A percentile compares a stretch with the other conserved stretches of the same genome.
Evolutionary conservation across 2,888 invertebrate species (phyloP).

Genomic region (Athalia circularis): DNA sequence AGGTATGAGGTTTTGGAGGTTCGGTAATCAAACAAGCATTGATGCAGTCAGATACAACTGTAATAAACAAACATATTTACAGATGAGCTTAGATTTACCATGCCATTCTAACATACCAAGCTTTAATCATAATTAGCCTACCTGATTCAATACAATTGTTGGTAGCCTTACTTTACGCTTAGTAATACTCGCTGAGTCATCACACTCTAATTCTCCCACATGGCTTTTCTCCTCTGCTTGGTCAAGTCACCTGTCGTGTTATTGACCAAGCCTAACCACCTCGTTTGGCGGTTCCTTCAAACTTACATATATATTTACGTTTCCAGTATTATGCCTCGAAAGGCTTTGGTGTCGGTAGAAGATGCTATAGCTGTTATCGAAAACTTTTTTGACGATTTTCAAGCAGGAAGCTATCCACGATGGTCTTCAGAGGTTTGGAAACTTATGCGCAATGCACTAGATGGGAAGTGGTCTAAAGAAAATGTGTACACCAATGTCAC

Average conservation of each 20-base stretch:
- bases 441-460: not conserved
- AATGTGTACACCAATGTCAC: constrained; percentile 26
- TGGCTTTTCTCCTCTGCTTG: too few species aligned
- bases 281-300: too few species aligned
- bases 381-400: constrained; percentile 23
- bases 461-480: not conserved
- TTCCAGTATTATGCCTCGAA: constrained; percentile 22
- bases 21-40: too few species aligned
- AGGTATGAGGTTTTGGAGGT: not conserved
- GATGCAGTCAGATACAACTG: not conserved
- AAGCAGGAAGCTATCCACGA: constrained; percentile 10
- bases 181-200: constrained; percentile 17
- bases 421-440: constrained; percentile 22
- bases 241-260: too few species aligned
- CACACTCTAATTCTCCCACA: too few species aligned
- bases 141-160: constrained; percentile 24
- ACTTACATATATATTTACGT: too few species aligned
- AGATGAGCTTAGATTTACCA: not conserved
- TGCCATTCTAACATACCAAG: not conserved
- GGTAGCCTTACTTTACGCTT: not conserved
- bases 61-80: constrained; percentile 3
- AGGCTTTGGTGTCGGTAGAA: constrained; percentile 2
- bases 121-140: not conserved
- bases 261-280: too few species aligned
- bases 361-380: constrained; percentile 13